Conservation (phyloP, 2,888 invertebrate species). For the Drosophila leonis region DNA sequence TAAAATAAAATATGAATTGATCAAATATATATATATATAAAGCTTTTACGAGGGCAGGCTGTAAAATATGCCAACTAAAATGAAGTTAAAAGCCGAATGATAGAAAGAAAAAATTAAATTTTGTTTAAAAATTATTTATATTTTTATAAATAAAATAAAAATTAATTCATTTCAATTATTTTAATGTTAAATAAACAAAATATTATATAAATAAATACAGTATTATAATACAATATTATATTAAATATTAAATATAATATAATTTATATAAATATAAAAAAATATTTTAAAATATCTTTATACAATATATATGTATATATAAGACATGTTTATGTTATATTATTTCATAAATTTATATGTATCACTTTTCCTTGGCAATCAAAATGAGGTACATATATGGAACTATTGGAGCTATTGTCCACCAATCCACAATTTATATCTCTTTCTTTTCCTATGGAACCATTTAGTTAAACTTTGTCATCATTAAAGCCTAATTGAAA, state of each 20-base stretch:
- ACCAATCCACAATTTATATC: too few relatives aligned
- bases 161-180: background rate
- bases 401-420: too few relatives aligned
- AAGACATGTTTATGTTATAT: background rate
- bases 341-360: too few relatives aligned
- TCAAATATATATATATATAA: background rate
- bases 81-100: background rate
- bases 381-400: too few relatives aligned
- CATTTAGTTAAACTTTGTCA: background rate
- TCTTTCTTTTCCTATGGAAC: too few relatives aligned
- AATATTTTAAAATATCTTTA: background rate
- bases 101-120: background rate
- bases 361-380: too few relatives aligned
- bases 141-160: background rate
- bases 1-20: conserved; percentile 5
- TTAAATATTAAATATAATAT: too few relatives aligned
- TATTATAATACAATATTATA: background rate
- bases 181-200: background rate
- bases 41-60: background rate
- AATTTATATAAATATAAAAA: too few relatives aligned
- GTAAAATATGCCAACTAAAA: background rate
- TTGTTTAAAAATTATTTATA: rapidly evolving
- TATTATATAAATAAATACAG: background rate
- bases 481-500: too few relatives aligned
- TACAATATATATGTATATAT: background rate